Percentiles rank a stretch among this genome's conserved stretches.
phyloP scores from a whole-genome alignment of 2,797 vertebrate species.

The Oreonectes daqikongensis region DNA sequence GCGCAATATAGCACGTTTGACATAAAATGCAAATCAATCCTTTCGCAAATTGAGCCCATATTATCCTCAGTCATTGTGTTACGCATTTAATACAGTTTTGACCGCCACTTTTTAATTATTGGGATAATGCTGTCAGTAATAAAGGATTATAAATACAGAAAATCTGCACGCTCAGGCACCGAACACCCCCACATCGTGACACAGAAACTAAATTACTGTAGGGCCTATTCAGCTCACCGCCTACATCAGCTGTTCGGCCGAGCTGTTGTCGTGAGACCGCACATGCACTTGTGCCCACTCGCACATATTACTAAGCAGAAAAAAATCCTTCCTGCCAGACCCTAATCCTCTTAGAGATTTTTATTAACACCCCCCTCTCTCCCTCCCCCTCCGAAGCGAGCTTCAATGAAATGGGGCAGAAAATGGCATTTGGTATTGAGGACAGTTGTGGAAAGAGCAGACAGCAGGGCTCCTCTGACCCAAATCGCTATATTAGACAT shows the following conservation, averaged over 20 bases:
- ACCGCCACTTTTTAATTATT: slow-evolving; percentile 1
- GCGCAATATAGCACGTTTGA: no score
- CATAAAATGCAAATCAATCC: background rate
- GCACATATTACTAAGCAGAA: slow-evolving; percentile 52
- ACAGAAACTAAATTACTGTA: slow-evolving; percentile 43
- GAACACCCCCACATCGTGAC: slow-evolving; percentile 50
- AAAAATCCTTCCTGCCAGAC: slow-evolving; percentile 38
- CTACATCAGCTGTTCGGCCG: slow-evolving; percentile 44
- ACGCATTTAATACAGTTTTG: slow-evolving; percentile 9
- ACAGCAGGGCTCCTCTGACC: slow-evolving; percentile 59
- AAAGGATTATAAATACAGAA: slow-evolving; percentile 63
- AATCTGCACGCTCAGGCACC: slow-evolving; percentile 31
- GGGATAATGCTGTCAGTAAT: slow-evolving; percentile 11
- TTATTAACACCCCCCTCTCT: slow-evolving; percentile 13
- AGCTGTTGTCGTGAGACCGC: slow-evolving; percentile 50
- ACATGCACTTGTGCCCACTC: slow-evolving; percentile 50
- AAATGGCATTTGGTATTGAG: slow-evolving; percentile 49
- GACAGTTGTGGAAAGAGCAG: slow-evolving; percentile 53
- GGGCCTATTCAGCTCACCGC: slow-evolving; percentile 36
- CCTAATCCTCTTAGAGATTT: slow-evolving; percentile 52
- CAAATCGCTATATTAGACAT: slow-evolving; percentile 63
- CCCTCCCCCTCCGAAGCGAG: slow-evolving; percentile 11
- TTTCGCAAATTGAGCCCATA: background rate
- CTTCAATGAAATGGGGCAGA: slow-evolving; percentile 50
- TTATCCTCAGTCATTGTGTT: slow-evolving; percentile 1